Conservation (phyloP, 35 echinoderm and acorn worm genomes). For the Heliocidaris tuberculata region DNA sequence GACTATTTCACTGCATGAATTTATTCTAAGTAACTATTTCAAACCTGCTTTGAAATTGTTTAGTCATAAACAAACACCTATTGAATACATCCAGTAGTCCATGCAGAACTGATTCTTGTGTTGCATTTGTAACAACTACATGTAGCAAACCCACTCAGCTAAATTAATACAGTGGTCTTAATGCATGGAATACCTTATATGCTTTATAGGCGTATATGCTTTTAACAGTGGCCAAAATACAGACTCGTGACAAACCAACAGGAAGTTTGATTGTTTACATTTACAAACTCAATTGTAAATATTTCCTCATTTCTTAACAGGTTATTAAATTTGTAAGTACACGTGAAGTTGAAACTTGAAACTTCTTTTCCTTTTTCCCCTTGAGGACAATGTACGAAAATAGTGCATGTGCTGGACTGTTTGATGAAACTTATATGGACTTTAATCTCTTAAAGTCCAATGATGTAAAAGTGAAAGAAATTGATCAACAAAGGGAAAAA, state of each 20-base stretch:
- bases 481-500: too few species aligned
- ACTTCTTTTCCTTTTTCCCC: not conserved
- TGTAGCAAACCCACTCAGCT: not conserved
- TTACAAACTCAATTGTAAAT: not conserved
- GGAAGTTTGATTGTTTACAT: not conserved
- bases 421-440: not conserved
- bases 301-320: not conserved
- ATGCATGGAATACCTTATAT: not conserved
- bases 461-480: too few species aligned
- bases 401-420: not conserved
- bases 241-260: not conserved
- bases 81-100: not conserved
- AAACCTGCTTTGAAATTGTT: not conserved
- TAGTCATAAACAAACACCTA: not conserved
- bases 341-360: not conserved
- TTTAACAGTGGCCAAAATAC: not conserved
- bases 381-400: not conserved
- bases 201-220: not conserved
- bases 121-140: not conserved
- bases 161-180: not conserved
- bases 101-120: not conserved
- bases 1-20: not conserved
- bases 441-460: not conserved
- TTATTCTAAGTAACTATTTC: too few species aligned
- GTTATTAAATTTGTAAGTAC: not conserved